Evolutionary conservation across 2,888 invertebrate genomes (phyloP).

Genomic region (Amaurobius ferox): DNA sequence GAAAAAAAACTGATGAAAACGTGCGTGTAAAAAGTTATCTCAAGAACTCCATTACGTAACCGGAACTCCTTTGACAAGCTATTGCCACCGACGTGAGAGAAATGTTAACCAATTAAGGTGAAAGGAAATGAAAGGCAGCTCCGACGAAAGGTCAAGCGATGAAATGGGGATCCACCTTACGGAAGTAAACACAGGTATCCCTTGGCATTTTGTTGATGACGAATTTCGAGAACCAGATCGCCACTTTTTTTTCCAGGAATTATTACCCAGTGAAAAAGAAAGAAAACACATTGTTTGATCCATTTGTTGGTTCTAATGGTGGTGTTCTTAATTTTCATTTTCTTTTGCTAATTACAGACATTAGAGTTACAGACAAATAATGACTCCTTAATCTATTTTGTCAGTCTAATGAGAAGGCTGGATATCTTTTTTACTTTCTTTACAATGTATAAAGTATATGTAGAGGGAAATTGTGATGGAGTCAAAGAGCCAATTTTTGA

Average conservation of each 20-base stretch:
- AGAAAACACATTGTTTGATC: neutral
- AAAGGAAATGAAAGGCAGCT: neutral
- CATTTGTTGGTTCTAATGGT: neutral
- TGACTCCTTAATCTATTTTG: no score
- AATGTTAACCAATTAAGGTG: neutral
- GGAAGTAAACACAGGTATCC: conserved; percentile 7
- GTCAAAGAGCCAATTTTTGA: no score
- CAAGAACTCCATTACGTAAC: neutral
- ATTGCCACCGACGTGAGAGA: neutral
- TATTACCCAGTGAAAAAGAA: neutral
- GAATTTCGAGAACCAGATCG: neutral
- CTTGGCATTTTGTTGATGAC: neutral
- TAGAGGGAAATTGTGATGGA: no score
- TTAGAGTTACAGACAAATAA: no score
- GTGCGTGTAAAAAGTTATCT: neutral
- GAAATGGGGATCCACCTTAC: conserved; percentile 7
- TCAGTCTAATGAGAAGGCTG: no score
- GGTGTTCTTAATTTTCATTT: no score
- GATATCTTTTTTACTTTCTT: no score
- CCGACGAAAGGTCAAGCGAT: neutral
- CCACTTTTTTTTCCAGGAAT: neutral
- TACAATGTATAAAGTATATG: no score
- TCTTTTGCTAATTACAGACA: no score
- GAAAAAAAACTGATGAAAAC: neutral
- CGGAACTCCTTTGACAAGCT: neutral